These are phyloP conservation scores for Lobophora halterata DNA, from an alignment of 2,888 invertebrate species.

Conservation along the genomic window DNA sequence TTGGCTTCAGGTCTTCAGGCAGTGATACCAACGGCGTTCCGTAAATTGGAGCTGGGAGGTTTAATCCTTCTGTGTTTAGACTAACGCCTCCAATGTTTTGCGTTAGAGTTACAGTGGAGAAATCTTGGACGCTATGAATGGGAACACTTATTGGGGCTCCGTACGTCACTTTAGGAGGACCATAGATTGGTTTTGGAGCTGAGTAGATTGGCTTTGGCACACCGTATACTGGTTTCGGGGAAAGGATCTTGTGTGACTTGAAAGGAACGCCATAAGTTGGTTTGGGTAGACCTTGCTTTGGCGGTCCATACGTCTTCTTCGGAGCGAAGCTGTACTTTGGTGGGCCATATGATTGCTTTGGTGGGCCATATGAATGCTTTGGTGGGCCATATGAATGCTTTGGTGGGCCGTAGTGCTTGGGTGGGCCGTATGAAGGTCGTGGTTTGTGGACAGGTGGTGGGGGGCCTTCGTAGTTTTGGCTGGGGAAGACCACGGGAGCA, in stretches of 20 bases:
- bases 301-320: conserved; percentile 52
- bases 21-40: conserved; percentile 60
- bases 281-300: conserved; percentile 52
- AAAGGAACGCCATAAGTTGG: conserved; percentile 58
- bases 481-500: conserved; percentile 65
- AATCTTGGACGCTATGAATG: conserved; percentile 36
- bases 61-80: conserved; percentile 45
- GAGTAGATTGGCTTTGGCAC: conserved; percentile 62
- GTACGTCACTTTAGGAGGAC: conserved; percentile 53
- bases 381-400: conserved; percentile 49
- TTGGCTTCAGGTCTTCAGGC: conserved; percentile 62
- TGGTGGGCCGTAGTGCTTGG: conserved; percentile 62
- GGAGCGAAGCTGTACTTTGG: conserved; percentile 66
- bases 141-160: conserved; percentile 42
- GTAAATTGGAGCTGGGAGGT: conserved; percentile 68
- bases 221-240: conserved; percentile 51
- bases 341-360: conserved; percentile 56
- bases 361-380: conserved; percentile 53
- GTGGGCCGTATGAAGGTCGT: conserved; percentile 66
- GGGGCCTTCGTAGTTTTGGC: conserved; percentile 70
- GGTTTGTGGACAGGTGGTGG: conserved; percentile 72
- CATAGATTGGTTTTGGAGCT: conserved; percentile 59
- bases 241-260: conserved; percentile 48
- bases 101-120: conserved; percentile 33
- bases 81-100: conserved; percentile 29